These are phyloP conservation scores for Synaphobranchus kaupii DNA, from an alignment of 2,797 vertebrate species.

Conservation along the genomic window DNA sequence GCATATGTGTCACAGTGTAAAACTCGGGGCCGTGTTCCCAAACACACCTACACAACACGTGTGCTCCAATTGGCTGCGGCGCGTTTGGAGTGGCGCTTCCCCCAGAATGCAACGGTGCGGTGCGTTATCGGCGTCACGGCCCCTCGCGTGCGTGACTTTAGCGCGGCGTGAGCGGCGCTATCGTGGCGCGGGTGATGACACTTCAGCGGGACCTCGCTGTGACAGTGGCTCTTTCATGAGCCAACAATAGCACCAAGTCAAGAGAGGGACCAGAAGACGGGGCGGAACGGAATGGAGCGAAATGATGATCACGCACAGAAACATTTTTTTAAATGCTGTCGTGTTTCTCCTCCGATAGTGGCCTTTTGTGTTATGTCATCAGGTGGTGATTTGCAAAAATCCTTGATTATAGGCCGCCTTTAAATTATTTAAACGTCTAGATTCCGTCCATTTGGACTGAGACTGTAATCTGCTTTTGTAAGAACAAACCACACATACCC, in stretches of 20 bases:
- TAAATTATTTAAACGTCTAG: background rate
- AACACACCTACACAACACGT: background rate
- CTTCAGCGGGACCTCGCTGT: conserved; percentile 61
- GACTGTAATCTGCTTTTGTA: background rate
- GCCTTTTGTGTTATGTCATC: background rate
- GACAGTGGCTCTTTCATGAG: conserved; percentile 52
- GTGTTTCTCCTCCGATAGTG: background rate
- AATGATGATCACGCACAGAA: background rate
- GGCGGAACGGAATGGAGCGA: background rate
- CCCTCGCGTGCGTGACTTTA: conserved; percentile 50
- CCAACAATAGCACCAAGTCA: conserved; percentile 63
- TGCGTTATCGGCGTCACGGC: conserved; percentile 44
- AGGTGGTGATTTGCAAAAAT: background rate
- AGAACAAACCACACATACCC: background rate
- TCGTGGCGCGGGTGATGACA: conserved; percentile 59
- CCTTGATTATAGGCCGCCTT: background rate
- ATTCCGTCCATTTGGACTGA: background rate
- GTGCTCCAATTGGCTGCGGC: background rate
- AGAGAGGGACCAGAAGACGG: conserved; percentile 56
- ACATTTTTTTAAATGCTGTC: background rate
- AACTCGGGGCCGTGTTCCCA: background rate
- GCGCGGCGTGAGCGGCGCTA: conserved; percentile 57
- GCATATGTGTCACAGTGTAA: background rate
- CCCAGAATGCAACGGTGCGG: conserved; percentile 41
- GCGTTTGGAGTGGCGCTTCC: background rate